Base-by-base conservation (phyloP, 35 echinoderm and acorn worm genomes). In the Ophiothrix spiculata region DNA sequence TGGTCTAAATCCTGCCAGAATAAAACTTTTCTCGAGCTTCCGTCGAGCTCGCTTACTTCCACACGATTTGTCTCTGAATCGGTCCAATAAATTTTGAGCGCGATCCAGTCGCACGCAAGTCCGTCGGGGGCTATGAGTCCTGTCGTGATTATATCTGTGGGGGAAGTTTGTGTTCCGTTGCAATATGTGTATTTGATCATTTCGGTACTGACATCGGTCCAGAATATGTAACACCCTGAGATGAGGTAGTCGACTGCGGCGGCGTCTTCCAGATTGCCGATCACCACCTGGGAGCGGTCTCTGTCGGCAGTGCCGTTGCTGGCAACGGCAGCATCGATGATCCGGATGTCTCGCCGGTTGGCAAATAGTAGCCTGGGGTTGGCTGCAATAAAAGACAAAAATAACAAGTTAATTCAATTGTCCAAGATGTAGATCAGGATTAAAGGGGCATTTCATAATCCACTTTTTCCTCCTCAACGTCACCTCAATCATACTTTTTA, bases 41-140 rank as follows among this genome's bases (percentile, higher is more conserved):
- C 95, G 77, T 94, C 84, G 8, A 98, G 69, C 36, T 98, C 85
- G 78, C 91, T 94, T 32, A 98, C 95, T 77, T 98, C 95, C 39
- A 98, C 93, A 29, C 91, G 23, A 64, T 98, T 87, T 14, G 86
- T 94, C 38, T 94, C 95, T 49, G 95, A 81, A 80, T 98, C 91
- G 32, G 95, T 94, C 95, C 95, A 98, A 91, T 98, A 98, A 39
- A 98, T 56, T 91, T 98, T 98, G 32, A 74, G 37, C 21, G 85
- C 89, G 39, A 98, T 77, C 95, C 95, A 98, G 56, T 98, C 95
- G 81, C 90, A 93, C 1, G 95, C 95, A 4, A 98, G 77, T 16
- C 95, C 95, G 73, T 98, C 95, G 13, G 92, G 92, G 36, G 95
- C 82, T 0, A 91, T 84, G 33, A 93, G 56, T 23, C 91, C 91